Conservation (phyloP, 2,888 invertebrate species). For the Synanthedon andrenaeformis region DNA sequence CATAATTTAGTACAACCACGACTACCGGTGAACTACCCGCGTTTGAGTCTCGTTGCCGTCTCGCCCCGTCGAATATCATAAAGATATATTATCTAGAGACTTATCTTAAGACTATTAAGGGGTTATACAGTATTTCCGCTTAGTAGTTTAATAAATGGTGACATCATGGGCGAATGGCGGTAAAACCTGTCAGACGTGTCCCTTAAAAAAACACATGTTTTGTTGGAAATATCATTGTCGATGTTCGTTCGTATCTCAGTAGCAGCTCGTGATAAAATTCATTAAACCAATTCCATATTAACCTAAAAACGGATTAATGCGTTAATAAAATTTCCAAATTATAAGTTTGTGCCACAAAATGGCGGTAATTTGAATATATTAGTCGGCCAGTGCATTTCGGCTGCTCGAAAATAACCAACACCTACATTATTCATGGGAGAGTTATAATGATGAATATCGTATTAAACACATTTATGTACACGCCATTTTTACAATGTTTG, state of each 20-base stretch:
- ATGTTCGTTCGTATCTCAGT: background rate
- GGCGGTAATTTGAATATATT: constrained; percentile 28
- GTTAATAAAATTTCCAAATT: constrained; percentile 21
- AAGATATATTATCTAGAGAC: too few species aligned
- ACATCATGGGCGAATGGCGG: too few species aligned
- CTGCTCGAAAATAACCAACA: constrained; percentile 17
- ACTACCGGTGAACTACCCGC: too few species aligned
- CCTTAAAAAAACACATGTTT: too few species aligned
- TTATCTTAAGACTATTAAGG: too few species aligned
- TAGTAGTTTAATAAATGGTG: too few species aligned
- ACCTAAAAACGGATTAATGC: background rate
- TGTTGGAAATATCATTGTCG: too few species aligned
- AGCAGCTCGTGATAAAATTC: background rate
- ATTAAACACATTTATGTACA: constrained; percentile 2
- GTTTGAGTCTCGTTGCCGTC: too few species aligned
- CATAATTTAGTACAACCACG: too few species aligned
- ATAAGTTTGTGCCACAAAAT: constrained; percentile 17
- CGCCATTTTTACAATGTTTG: constrained; percentile 4
- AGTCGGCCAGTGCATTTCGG: constrained; percentile 11
- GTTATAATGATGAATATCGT: constrained; percentile 4
- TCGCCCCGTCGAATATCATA: too few species aligned
- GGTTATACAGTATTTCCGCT: too few species aligned
- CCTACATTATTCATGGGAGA: constrained; percentile 17
- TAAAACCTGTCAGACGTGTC: too few species aligned
- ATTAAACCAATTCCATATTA: background rate